These are phyloP conservation scores for Sturnira hondurensis DNA, from an alignment of 2,113 vertebrate species.

Conservation along the genomic window DNA sequence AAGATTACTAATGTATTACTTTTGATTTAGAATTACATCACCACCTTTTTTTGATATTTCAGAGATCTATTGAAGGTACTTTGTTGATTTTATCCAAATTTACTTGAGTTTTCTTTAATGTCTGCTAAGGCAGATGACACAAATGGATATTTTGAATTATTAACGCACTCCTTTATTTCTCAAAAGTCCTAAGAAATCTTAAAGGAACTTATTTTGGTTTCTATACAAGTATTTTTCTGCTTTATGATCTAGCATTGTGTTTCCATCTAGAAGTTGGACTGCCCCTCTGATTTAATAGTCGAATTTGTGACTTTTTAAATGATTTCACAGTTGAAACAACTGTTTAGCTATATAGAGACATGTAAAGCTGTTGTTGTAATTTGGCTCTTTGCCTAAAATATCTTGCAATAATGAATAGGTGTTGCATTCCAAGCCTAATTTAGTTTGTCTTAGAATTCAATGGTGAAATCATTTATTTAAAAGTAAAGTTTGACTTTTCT, in stretches of 20 bases:
- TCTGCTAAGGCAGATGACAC: background rate
- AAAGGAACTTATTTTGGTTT: background rate
- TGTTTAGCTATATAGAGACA: slow-evolving; percentile 21
- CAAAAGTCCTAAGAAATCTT: background rate
- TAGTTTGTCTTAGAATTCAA: slow-evolving; percentile 58
- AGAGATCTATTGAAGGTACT: background rate
- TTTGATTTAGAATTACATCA: background rate
- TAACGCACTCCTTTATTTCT: background rate
- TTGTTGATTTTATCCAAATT: background rate
- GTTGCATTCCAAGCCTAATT: slow-evolving; percentile 37
- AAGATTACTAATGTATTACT: background rate
- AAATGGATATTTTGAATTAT: background rate
- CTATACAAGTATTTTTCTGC: background rate
- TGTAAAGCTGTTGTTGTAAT: background rate
- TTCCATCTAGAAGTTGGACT: background rate
- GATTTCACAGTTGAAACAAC: slow-evolving; percentile 8
- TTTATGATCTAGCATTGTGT: slow-evolving; percentile 4
- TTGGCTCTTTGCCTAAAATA: background rate
- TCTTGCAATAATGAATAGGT: slow-evolving; percentile 51
- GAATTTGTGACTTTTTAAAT: slow-evolving; percentile 33
- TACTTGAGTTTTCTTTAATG: background rate
- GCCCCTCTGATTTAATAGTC: background rate
- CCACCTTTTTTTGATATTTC: background rate
- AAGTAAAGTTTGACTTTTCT: slow-evolving; percentile 36
- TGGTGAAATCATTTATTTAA: slow-evolving; percentile 26